phyloP scores from a whole-genome alignment of 1,140 invertebrate genomes.

The Chironomus tepperi region DNA sequence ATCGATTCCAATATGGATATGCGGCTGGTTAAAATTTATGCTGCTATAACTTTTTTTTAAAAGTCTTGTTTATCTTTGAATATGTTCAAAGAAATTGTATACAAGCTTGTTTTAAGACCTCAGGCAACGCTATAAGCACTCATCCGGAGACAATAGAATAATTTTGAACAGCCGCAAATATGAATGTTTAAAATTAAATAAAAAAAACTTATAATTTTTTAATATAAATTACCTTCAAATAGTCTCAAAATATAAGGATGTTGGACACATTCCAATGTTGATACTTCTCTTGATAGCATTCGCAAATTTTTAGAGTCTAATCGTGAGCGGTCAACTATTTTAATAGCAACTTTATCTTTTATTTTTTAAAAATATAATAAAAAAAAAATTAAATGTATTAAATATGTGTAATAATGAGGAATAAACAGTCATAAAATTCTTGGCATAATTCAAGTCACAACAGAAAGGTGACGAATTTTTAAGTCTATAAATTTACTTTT shows the following conservation, averaged over 20 bases:
- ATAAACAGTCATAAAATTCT: no score
- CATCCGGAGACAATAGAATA: no score
- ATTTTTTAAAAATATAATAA: background rate
- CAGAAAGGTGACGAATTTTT: no score
- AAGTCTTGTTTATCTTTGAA: no score
- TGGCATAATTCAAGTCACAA: no score
- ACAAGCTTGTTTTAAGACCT: no score
- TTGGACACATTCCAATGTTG: conserved; percentile 66
- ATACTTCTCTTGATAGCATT: conserved; percentile 68
- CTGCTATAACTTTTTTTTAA: no score
- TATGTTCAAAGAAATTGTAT: no score
- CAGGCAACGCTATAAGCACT: no score
- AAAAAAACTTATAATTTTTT: no score
- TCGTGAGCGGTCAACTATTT: conserved; percentile 77
- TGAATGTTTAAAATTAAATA: background rate
- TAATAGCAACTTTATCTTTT: conserved; percentile 66
- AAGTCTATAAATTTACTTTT: no score
- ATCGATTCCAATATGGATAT: background rate
- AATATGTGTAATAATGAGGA: no score
- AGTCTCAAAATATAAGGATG: conserved; percentile 70
- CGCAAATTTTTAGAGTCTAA: conserved; percentile 69
- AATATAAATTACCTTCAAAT: conserved; percentile 5
- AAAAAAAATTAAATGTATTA: background rate
- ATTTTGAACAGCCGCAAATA: background rate
- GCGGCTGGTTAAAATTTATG: background rate